Evolutionary conservation across 2,113 vertebrate species (phyloP), one percentile per base, ranked within the genome.

Genomic region (Aptenodytes patagonicus): DNA sequence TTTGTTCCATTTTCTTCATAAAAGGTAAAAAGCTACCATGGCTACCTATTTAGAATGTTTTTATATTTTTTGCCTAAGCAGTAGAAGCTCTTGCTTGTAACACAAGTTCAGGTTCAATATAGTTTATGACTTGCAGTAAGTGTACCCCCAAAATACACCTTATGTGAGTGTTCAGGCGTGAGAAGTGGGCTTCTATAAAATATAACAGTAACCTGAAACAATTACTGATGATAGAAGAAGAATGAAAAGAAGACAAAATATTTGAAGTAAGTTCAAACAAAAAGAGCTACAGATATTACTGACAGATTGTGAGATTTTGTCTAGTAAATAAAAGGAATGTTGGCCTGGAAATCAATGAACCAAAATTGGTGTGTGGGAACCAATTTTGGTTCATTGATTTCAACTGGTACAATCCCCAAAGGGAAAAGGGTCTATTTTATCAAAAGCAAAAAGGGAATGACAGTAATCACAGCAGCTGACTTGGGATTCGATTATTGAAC

Each of bases 301-400:
- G 52, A 60, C 31, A 69, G 83, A 87, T 72, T 62, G 60, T 36
- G 69, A 84, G 72, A 91, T 94, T 87, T 75, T 82, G 34, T 92
- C 90, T 60, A 76, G 62, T 68, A 82, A 90, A 58, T 68, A 83
- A 83, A 90, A 92, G 44, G 31, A 91, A 46, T 64, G 47, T 69
- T 87, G 61, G 52, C 38, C 28, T 80, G 47, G 57, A 88, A 93
- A 96, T 94, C 88, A 80, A 90, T 96, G 61, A 93, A 76, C 32
- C 47, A 79, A 93, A 93, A 93, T n/a, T 93, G 57, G 52, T 86
- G 38, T 88, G 52, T 94, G 92, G 92, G 70, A 96, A 96, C 66
- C 82, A 94, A 90, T 96, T 93, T 93, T 90, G 24, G 40, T 79
- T 93, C 82, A 90, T 94, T 93, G 94, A 95, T 93, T 92, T 64